These are phyloP conservation scores for Luperina nickerlii DNA, from an alignment of 2,888 invertebrate species.

Conservation along the genomic window DNA sequence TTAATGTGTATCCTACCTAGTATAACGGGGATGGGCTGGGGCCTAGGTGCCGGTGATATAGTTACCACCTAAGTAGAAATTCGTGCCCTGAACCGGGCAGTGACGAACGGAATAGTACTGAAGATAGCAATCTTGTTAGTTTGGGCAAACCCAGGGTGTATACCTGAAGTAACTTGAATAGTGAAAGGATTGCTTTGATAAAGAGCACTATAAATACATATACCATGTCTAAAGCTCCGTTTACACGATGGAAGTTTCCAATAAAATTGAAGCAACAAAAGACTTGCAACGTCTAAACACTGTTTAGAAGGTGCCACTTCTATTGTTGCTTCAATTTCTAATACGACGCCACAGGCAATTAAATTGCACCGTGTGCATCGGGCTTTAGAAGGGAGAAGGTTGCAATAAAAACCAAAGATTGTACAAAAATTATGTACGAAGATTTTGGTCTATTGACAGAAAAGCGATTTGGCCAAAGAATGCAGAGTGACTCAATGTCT, in stretches of 20 bases:
- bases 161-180: not conserved
- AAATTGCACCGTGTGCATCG: not conserved
- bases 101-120: slow-evolving; percentile 12
- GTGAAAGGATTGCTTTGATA: not conserved
- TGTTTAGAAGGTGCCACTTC: not conserved
- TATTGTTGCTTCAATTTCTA: not conserved
- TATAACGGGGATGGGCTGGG: not conserved
- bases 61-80: slow-evolving; percentile 39
- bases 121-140: slow-evolving; percentile 18
- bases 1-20: slow-evolving; percentile 1
- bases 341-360: not conserved
- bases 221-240: too few species aligned
- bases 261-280: not conserved
- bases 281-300: not conserved
- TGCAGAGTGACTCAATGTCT: not conserved
- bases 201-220: not conserved
- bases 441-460: too few species aligned
- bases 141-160: slow-evolving; percentile 15
- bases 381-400: not conserved
- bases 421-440: not conserved
- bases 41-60: slow-evolving; percentile 11
- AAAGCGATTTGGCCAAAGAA: slow-evolving; percentile 9
- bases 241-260: not conserved
- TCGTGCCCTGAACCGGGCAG: not conserved
- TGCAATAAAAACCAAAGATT: slow-evolving; percentile 15